These are phyloP conservation scores for Capreolus pygargus DNA, from an alignment of 2,113 vertebrate genomes.

Conservation along the genomic window DNA sequence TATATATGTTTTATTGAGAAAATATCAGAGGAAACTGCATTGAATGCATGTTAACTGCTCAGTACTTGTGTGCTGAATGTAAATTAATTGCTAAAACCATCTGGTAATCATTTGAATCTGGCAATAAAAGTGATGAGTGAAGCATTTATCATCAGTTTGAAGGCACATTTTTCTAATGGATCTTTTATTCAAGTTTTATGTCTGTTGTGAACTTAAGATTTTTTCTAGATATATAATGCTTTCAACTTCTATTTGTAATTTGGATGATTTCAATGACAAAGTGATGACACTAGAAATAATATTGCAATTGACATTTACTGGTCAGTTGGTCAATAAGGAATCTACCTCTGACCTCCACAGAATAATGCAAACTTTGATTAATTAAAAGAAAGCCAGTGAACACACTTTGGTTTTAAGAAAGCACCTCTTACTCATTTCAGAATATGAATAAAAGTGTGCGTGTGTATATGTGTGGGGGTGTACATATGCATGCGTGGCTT, in stretches of 20 bases:
- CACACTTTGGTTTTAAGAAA: constrained; percentile 15
- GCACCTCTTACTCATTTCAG: background rate
- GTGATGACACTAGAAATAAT: background rate
- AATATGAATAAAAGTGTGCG: background rate
- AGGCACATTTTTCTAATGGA: constrained; percentile 57
- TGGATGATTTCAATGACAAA: constrained; percentile 21
- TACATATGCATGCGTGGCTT: background rate
- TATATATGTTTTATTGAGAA: constrained; percentile 63
- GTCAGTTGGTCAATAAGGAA: constrained; percentile 40
- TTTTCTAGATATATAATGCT: background rate
- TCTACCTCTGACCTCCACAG: background rate
- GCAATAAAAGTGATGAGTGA: constrained; percentile 62
- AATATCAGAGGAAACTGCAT: constrained; percentile 28
- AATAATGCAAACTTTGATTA: constrained; percentile 48
- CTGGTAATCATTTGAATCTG: constrained; percentile 63
- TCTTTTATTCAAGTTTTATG: constrained; percentile 56
- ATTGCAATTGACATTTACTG: constrained; percentile 26
- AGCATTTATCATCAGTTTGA: constrained; percentile 66
- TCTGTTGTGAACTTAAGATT: constrained; percentile 6
- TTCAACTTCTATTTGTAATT: constrained; percentile 31
- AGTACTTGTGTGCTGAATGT: constrained; percentile 55
- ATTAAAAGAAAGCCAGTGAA: constrained; percentile 31
- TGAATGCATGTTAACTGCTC: constrained; percentile 4
- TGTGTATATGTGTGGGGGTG: background rate
- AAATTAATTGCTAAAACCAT: constrained; percentile 60